Conservation (phyloP, 1,140 invertebrate species). For the Lordiphosa mommai region DNA sequence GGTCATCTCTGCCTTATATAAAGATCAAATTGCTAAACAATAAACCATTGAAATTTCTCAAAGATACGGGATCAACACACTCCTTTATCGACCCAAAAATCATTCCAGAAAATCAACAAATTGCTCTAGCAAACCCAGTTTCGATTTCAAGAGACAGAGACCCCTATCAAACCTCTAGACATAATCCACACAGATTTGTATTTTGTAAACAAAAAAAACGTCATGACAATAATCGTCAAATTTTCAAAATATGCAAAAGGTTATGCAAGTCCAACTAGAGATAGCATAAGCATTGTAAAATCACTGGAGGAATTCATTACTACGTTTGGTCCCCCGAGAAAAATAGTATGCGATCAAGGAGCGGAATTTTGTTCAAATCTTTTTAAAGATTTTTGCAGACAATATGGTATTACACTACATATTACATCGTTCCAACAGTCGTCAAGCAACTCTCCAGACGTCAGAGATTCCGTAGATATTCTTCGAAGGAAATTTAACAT, state of each 20-base stretch:
- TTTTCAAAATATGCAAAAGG: slow-evolving; percentile 64
- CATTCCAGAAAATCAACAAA: not conserved
- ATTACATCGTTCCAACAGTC: not conserved
- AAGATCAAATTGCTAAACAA: no score
- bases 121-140: not conserved
- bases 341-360: no score
- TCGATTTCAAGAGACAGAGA: slow-evolving; percentile 25
- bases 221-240: slow-evolving; percentile 54
- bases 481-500: no score
- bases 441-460: no score
- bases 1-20: not conserved
- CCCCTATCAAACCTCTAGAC: slow-evolving; percentile 47
- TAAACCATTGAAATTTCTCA: not conserved
- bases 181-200: slow-evolving; percentile 57
- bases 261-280: slow-evolving; percentile 30
- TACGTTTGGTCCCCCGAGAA: not conserved
- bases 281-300: slow-evolving; percentile 21
- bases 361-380: not conserved
- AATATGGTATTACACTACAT: not conserved
- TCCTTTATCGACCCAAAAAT: slow-evolving; percentile 1
- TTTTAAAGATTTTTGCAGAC: not conserved
- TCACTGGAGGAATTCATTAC: slow-evolving; percentile 37
- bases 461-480: no score
- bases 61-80: not conserved
- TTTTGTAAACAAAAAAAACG: slow-evolving; percentile 34